These are phyloP conservation scores for Eumacrocentrus americanus DNA, from an alignment of 2,888 invertebrate genomes.

Conservation along the genomic window DNA sequence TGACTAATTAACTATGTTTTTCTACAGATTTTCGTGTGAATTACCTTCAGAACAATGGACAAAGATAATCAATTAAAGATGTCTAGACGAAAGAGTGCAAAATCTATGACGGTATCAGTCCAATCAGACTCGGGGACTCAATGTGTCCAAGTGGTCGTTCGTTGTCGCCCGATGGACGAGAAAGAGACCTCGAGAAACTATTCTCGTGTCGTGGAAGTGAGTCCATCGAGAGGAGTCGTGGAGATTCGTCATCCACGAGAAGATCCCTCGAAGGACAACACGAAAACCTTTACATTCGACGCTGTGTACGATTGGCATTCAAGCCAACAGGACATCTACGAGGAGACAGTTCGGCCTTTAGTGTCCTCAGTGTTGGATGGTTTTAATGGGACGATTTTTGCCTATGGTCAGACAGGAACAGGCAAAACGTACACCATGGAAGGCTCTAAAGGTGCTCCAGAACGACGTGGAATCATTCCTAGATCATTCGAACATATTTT, in stretches of 20 bases:
- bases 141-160: constrained; percentile 94
- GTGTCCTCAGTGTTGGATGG: constrained; percentile 96
- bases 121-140: constrained; percentile 60
- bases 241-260: constrained; percentile 87
- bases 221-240: constrained; percentile 85
- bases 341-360: constrained; percentile 93
- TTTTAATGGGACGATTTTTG: constrained; percentile 99
- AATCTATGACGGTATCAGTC: constrained; percentile 27
- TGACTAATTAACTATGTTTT: no score
- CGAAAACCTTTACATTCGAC: constrained; percentile 97
- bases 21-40: no score
- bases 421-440: constrained; percentile 83
- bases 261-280: constrained; percentile 71
- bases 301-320: constrained; percentile 93
- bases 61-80: not conserved
- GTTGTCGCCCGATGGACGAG: constrained; percentile 93
- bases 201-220: constrained; percentile 82
- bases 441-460: constrained; percentile 71
- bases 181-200: constrained; percentile 80
- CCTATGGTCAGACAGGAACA: constrained; percentile 98
- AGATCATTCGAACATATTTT: constrained; percentile 98
- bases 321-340: constrained; percentile 90
- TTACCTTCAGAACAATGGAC: not conserved
- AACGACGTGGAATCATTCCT: constrained; percentile 88
- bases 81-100: constrained; percentile 39